A percentile compares a stretch with the other conserved stretches of the same genome.
phyloP scores from a whole-genome alignment of 2,113 vertebrate genomes.

The Xyrauchen texanus region DNA sequence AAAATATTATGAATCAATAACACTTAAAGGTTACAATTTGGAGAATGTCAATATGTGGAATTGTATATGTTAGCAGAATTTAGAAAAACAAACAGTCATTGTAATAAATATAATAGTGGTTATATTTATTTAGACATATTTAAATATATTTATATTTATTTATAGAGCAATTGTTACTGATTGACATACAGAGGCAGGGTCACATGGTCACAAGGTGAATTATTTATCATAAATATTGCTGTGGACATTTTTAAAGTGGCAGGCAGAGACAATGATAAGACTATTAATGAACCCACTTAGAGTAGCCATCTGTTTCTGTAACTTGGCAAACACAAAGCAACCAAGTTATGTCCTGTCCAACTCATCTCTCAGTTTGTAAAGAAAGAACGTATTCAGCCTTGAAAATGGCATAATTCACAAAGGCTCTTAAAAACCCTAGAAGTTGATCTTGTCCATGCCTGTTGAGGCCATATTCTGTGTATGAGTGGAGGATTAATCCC shows the following conservation, averaged over 20 bases:
- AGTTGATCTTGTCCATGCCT: slow-evolving; percentile 78
- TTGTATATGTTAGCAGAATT: too few species aligned
- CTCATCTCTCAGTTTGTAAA: slow-evolving; percentile 68
- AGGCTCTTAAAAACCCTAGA: slow-evolving; percentile 71
- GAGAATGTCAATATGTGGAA: too few species aligned
- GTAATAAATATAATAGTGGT: neutral
- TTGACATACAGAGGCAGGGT: neutral
- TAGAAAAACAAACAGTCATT: too few species aligned
- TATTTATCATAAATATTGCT: slow-evolving; percentile 1
- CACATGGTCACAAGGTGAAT: neutral
- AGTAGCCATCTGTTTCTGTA: slow-evolving; percentile 37
- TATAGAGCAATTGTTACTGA: neutral
- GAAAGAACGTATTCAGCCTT: slow-evolving; percentile 67
- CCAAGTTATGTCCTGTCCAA: slow-evolving; percentile 51
- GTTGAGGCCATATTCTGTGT: slow-evolving; percentile 72
- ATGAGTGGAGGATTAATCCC: slow-evolving; percentile 79
- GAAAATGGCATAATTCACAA: slow-evolving; percentile 69
- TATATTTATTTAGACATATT: neutral
- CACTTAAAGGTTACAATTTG: too few species aligned
- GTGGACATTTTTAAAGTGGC: slow-evolving; percentile 7
- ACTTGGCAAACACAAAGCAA: slow-evolving; percentile 39
- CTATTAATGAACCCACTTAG: slow-evolving; percentile 18
- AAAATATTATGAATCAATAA: too few species aligned
- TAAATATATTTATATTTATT: neutral
- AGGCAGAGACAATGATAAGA: slow-evolving; percentile 22